Evolutionary conservation across 2,888 invertebrate species (phyloP).

Genomic region (Eilema sororculum): DNA sequence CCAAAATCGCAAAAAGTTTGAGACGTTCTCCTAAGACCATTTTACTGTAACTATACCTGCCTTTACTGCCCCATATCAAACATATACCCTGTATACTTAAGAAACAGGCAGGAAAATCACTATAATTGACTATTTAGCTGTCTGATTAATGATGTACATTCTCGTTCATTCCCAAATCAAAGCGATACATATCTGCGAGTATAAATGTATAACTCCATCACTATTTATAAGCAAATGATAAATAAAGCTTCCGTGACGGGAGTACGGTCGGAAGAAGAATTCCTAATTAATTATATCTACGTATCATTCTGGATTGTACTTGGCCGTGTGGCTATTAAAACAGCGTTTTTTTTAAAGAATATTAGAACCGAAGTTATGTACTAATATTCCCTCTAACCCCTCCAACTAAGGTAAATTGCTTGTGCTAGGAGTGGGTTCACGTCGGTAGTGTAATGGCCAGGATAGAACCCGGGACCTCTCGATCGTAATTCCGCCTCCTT

Average conservation of each 20-base stretch:
- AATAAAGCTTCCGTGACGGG: conserved; percentile 41
- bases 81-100: too few species aligned
- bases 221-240: conserved; percentile 49
- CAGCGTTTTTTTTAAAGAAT: conserved; percentile 15
- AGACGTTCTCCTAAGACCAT: too few species aligned
- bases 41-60: too few species aligned
- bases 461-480: too few species aligned
- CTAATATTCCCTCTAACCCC: too few species aligned
- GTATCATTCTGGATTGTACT: conserved; percentile 30
- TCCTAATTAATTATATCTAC: conserved; percentile 55
- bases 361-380: too few species aligned
- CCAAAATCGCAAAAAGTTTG: too few species aligned
- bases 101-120: neutral
- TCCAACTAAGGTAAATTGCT: too few species aligned
- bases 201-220: conserved; percentile 28
- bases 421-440: too few species aligned
- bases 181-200: neutral
- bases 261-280: conserved; percentile 38
- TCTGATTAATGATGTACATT: conserved; percentile 6
- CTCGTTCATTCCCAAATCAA: conserved; percentile 1
- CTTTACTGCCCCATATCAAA: too few species aligned
- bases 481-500: too few species aligned
- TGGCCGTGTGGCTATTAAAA: conserved; percentile 22
- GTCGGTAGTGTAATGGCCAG: too few species aligned
- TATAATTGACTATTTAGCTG: neutral